Percentiles rank a stretch among this genome's conserved stretches.
Evolutionary conservation across 2,113 vertebrate species (phyloP).

Genomic region (Neodon shergylaensis): DNA sequence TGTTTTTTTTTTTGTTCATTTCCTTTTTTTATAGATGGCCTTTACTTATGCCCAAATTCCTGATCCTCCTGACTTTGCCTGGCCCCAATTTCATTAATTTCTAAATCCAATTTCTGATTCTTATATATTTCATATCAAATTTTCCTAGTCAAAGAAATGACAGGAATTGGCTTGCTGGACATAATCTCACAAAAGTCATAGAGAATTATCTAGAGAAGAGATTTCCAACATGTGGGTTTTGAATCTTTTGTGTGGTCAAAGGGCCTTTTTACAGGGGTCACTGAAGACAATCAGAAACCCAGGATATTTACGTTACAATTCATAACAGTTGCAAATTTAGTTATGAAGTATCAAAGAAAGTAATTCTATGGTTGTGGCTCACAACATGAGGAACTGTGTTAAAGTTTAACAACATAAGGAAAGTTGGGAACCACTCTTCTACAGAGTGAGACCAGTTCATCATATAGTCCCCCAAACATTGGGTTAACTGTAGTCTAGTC

Average conservation of each 20-base stretch:
- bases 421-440: not conserved
- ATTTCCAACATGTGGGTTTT: not conserved
- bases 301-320: not conserved
- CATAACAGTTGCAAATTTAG: not conserved
- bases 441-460: rapidly evolving
- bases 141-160: not conserved
- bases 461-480: not conserved
- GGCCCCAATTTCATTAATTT: not conserved
- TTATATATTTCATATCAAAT: not conserved
- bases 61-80: not conserved
- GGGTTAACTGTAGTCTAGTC: not conserved
- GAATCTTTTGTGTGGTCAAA: not conserved
- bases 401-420: not conserved
- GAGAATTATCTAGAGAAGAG: not conserved
- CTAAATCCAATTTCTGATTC: not conserved
- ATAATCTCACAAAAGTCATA: not conserved
- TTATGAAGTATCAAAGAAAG: not conserved
- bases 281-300: not conserved
- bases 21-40: not conserved
- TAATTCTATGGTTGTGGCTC: not conserved
- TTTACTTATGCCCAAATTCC: not conserved
- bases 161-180: not conserved
- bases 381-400: not conserved
- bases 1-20: not conserved
- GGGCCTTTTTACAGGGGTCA: not conserved